phyloP scores from a whole-genome alignment of 2,888 invertebrate genomes.

The Thumatha senex region DNA sequence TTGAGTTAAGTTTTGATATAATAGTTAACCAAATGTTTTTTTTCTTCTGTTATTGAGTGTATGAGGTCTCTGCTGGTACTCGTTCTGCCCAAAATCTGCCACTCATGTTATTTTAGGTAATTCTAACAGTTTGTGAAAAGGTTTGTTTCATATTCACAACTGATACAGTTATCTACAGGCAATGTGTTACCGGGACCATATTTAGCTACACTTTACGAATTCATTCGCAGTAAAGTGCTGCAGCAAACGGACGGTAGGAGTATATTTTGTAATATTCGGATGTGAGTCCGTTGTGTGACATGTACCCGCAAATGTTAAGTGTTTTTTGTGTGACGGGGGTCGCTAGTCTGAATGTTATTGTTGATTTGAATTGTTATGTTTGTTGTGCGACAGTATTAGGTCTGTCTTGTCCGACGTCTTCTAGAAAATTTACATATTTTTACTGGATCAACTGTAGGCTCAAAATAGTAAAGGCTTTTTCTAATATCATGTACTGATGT shows the following conservation, averaged over 20 bases:
- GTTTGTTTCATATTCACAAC: background rate
- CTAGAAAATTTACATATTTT: too few relatives aligned
- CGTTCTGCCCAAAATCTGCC: background rate
- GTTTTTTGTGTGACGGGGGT: background rate
- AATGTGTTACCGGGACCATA: background rate
- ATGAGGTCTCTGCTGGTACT: background rate
- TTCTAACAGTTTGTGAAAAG: background rate
- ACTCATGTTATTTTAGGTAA: background rate
- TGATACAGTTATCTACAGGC: background rate
- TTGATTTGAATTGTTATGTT: slow-evolving; percentile 11
- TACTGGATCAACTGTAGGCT: too few relatives aligned
- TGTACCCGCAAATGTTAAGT: background rate
- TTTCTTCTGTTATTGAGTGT: slow-evolving; percentile 11
- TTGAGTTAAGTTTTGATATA: slow-evolving; percentile 16
- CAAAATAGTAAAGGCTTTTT: too few relatives aligned
- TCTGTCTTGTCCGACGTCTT: too few relatives aligned
- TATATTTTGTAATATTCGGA: slow-evolving; percentile 15
- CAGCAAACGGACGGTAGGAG: slow-evolving; percentile 15
- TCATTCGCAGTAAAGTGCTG: slow-evolving; percentile 1
- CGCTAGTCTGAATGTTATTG: slow-evolving; percentile 5
- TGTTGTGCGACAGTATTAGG: background rate
- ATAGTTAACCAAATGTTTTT: slow-evolving; percentile 17
- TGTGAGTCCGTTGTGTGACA: slow-evolving; percentile 1
- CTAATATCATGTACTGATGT: too few relatives aligned
- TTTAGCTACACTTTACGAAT: too few relatives aligned